Conservation (phyloP, 2,113 vertebrate species). For the Euleptes europaea region DNA sequence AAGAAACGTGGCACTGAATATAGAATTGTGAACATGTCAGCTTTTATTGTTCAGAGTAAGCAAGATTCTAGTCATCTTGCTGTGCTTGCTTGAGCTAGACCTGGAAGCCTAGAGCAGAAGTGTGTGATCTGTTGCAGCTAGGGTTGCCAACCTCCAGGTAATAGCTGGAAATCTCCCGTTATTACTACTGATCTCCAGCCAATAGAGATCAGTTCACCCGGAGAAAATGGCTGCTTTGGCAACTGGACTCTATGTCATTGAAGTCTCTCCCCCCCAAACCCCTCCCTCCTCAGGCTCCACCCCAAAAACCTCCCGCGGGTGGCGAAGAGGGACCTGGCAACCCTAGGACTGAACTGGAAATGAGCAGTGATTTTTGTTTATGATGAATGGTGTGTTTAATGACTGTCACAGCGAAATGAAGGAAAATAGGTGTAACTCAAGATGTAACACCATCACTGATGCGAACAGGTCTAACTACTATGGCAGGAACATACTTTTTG, state of each 20-base stretch:
- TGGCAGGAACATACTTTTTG: background rate
- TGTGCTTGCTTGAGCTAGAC: background rate
- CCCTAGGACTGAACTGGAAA: background rate
- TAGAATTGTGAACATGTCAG: background rate
- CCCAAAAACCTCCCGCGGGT: too few relatives aligned
- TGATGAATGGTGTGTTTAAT: background rate
- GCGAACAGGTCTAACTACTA: background rate
- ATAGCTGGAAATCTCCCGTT: too few relatives aligned
- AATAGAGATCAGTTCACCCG: too few relatives aligned
- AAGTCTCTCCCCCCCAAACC: too few relatives aligned
- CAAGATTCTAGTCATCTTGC: background rate
- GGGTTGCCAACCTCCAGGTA: too few relatives aligned
- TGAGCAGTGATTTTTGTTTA: background rate
- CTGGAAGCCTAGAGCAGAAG: background rate
- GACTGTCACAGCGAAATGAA: background rate
- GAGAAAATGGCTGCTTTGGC: too few relatives aligned
- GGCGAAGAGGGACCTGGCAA: too few relatives aligned
- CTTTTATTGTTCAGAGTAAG: background rate
- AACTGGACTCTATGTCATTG: too few relatives aligned
- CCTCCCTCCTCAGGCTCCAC: too few relatives aligned
- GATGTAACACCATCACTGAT: background rate
- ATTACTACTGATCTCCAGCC: too few relatives aligned
- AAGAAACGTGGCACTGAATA: background rate
- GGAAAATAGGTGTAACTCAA: background rate
- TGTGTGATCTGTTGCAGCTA: background rate